These are phyloP conservation scores for Alces alces DNA, from an alignment of 2,113 vertebrate genomes.

Conservation along the genomic window DNA sequence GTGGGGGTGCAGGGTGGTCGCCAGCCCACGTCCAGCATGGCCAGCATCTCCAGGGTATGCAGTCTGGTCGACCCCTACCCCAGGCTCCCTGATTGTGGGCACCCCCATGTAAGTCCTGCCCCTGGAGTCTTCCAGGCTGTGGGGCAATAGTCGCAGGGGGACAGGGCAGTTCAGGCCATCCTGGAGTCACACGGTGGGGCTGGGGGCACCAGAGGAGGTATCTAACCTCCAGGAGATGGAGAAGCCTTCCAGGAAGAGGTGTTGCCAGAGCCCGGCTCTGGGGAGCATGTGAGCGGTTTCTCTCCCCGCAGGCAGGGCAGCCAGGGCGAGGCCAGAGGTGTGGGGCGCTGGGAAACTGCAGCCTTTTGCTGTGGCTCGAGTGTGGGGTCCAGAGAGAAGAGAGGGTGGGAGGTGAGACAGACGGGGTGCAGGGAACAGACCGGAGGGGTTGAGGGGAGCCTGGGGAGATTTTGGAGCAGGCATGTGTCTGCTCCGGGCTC, in stretches of 20 bases:
- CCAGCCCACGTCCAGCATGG: background rate
- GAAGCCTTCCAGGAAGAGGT: background rate
- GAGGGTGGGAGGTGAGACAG: background rate
- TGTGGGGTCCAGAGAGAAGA: background rate
- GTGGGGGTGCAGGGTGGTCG: background rate
- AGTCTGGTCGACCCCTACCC: background rate
- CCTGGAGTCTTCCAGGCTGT: background rate
- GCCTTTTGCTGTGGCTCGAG: background rate
- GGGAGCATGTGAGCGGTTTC: background rate
- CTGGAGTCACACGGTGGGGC: background rate
- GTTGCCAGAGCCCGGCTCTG: background rate
- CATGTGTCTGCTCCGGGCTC: accelerated
- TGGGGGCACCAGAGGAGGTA: background rate
- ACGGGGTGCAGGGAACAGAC: background rate
- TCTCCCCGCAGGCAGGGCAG: background rate
- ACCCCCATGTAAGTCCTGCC: background rate
- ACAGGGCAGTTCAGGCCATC: background rate
- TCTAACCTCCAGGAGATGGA: too few species aligned
- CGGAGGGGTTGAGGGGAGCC: background rate
- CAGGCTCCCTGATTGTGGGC: background rate
- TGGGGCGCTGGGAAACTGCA: too few species aligned
- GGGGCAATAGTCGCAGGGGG: background rate
- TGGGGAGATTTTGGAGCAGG: background rate
- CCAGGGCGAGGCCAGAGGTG: background rate
- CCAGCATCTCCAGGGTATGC: accelerated